Evolutionary conservation across 2,888 invertebrate species (phyloP).

Genomic region (Parasteatoda lunata): DNA sequence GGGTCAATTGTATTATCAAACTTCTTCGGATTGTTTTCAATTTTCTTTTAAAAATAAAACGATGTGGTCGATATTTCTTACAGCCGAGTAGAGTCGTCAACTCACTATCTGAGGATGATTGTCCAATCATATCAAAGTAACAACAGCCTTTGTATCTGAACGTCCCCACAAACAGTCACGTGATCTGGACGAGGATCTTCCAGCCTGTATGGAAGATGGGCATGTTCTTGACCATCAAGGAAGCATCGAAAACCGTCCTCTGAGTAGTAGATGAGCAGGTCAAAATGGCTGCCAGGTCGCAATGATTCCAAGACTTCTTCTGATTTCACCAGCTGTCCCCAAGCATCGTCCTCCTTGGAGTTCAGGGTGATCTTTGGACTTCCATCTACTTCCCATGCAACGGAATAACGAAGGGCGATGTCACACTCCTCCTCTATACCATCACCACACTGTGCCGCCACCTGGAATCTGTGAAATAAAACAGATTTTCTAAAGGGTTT

Average conservation of each 20-base stretch:
- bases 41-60: not conserved
- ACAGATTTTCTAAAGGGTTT: too few species aligned
- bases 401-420: slow-evolving; percentile 50
- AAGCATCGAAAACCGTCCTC: slow-evolving; percentile 34
- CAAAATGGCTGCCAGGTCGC: slow-evolving; percentile 37
- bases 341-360: slow-evolving; percentile 56
- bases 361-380: slow-evolving; percentile 48
- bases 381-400: slow-evolving; percentile 37
- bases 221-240: slow-evolving; percentile 47
- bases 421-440: slow-evolving; percentile 57
- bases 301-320: slow-evolving; percentile 18
- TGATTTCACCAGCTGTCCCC: slow-evolving; percentile 52
- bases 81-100: not conserved
- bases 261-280: slow-evolving; percentile 44
- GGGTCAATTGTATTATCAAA: too few species aligned
- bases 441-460: slow-evolving; percentile 60
- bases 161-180: slow-evolving; percentile 52
- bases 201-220: slow-evolving; percentile 53
- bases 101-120: not conserved
- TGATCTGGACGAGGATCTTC: slow-evolving; percentile 56
- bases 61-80: not conserved
- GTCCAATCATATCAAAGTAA: slow-evolving; percentile 43
- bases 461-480: slow-evolving; percentile 34
- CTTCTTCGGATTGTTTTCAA: too few species aligned
- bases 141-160: slow-evolving; percentile 53